Evolutionary conservation across 2,888 invertebrate species (phyloP), one percentile per base, ranked within the genome.

Genomic region (Chrysodeixis includens): DNA sequence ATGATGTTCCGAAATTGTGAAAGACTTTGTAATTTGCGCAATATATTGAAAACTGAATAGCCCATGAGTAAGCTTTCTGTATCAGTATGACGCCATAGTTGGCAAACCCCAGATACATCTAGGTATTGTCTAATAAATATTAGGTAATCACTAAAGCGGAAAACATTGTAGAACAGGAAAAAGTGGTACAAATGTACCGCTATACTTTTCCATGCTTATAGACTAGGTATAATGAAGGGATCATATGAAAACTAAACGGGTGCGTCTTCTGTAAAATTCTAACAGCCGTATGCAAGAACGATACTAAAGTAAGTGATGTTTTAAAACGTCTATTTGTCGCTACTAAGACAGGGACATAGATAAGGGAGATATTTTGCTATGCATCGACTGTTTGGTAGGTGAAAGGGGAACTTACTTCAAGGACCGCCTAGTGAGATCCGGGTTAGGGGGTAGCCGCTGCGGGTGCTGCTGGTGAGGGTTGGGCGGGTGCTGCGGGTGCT

Each of bases 341-440:
- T n/a, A n/a, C n/a, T n/a, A 26, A 26, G 26, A 26, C 2, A 26
- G 26, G 3, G 6, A 2, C 3, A 26, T 6, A 26, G 26, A 6
- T 26, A 26, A 6, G 6, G 6, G 2, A 26, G 3, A 26, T 6
- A 26, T 26, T 6, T 26, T 26, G 26, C 3, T 26, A 26, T 26
- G 6, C 26, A 6, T 26, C 3, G 2, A 26, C 26, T 26, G 26
- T 49, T 40, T 49, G 20, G 52, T 49, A 3, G 56, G 8, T 52
- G 57, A 70, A n/a, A 71, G 75, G 66, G 30, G 46, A 79, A 93
- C 95, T 92, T 90, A 97, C 97, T 96, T 97, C 82, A 97, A 95
- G 82, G 97, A 97, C 91, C 97, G 96, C 90, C 96, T 96, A 91
- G 96, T 96, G 85, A 98, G 96, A 88, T 97, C 97, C 80, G 96